These are phyloP conservation scores for Esox niger DNA, from an alignment of 2,113 vertebrate genomes.

Conservation along the genomic window DNA sequence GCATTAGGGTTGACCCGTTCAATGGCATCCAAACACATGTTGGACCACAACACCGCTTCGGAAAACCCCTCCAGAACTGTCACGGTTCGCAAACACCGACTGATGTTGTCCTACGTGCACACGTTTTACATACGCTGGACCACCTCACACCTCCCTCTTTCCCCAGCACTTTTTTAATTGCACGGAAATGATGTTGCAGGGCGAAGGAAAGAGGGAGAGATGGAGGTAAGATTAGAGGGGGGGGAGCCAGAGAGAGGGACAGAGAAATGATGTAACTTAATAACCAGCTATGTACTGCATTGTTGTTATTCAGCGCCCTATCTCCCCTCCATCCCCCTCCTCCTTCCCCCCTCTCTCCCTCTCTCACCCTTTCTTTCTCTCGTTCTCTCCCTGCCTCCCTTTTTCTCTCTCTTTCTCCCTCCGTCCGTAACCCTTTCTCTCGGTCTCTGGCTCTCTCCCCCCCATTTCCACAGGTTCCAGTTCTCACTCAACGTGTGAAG, in stretches of 20 bases:
- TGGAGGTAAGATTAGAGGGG: conserved; percentile 22
- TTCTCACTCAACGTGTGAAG: conserved; percentile 46
- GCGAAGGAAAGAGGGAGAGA: conserved; percentile 11
- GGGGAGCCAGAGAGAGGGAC: conserved; percentile 15
- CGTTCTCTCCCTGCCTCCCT: background rate
- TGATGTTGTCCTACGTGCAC: conserved; percentile 2
- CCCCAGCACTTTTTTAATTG: conserved; percentile 11
- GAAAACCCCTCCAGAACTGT: background rate
- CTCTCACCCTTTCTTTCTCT: conserved; percentile 22
- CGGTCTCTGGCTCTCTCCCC: conserved; percentile 4
- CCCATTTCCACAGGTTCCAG: background rate
- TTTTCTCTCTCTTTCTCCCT: conserved; percentile 15
- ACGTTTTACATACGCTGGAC: conserved; percentile 21
- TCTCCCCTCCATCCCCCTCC: background rate
- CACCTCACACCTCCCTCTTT: background rate
- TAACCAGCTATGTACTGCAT: conserved; percentile 5
- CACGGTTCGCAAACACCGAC: conserved; percentile 22
- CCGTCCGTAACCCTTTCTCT: conserved; percentile 8
- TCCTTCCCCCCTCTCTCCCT: conserved; percentile 6
- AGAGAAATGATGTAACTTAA: conserved; percentile 27
- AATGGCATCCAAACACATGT: conserved; percentile 32
- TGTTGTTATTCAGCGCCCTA: conserved; percentile 17
- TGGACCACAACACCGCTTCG: conserved; percentile 13
- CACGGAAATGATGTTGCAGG: conserved; percentile 24
- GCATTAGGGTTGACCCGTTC: conserved; percentile 10